Evolutionary conservation across 2,113 vertebrate genomes (phyloP).

Genomic region (Eleginops maclovinus): DNA sequence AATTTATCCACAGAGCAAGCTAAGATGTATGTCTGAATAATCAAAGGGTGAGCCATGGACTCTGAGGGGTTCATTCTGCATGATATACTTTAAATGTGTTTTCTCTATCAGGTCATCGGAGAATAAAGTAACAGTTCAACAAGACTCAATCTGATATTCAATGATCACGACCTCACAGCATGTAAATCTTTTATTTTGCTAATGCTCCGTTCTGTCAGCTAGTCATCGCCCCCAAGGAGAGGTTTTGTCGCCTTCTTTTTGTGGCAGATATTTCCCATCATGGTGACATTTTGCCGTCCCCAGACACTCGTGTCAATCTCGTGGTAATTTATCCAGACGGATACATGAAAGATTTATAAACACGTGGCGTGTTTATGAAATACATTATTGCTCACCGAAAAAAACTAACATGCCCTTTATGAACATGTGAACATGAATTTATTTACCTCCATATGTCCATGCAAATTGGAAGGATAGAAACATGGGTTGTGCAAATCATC

Average conservation of each 20-base stretch:
- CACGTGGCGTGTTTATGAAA: conserved; percentile 12
- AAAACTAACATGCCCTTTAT: neutral
- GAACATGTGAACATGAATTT: conserved; percentile 18
- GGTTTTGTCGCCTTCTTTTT: conserved; percentile 6
- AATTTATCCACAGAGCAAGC: conserved; percentile 31
- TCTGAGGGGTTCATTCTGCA: conserved; percentile 32
- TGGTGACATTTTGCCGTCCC: conserved; percentile 64
- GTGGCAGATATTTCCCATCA: conserved; percentile 37
- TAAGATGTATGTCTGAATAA: conserved; percentile 45
- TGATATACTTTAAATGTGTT: conserved; percentile 51
- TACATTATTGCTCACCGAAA: neutral
- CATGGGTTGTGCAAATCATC: conserved; percentile 21
- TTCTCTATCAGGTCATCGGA: conserved; percentile 49
- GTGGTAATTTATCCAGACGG: conserved; percentile 49
- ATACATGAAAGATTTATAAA: conserved; percentile 12
- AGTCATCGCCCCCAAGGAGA: conserved; percentile 24
- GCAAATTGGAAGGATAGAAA: conserved; percentile 31
- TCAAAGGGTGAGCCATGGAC: conserved; percentile 23
- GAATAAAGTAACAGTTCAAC: conserved; percentile 32
- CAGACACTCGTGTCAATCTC: conserved; percentile 45
- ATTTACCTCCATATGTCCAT: conserved; percentile 38
- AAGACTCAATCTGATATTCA: conserved; percentile 53
- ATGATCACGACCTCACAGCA: conserved; percentile 14
- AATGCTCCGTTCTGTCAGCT: conserved; percentile 30
- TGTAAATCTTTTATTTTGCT: conserved; percentile 48